Conservation (phyloP, 2,888 invertebrate genomes). For the Ornithoptera alexandrae region DNA sequence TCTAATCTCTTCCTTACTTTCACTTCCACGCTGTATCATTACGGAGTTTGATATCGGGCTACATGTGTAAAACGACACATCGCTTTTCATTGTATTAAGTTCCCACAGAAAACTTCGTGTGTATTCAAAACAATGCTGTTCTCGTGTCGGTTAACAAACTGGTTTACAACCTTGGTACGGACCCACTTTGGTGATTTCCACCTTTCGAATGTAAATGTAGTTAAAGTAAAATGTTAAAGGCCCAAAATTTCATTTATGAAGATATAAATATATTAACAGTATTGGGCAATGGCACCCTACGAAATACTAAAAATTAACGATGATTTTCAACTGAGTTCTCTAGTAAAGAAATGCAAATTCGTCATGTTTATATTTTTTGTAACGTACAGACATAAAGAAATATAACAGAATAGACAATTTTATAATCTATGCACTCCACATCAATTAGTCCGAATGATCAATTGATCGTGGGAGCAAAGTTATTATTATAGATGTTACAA, state of each 20-base stretch:
- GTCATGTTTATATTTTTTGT: no score
- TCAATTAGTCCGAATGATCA: no score
- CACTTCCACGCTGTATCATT: constrained; percentile 20
- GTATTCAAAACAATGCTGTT: constrained; percentile 7
- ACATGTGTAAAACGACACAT: constrained; percentile 21
- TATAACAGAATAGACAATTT: no score
- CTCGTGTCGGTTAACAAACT: constrained; percentile 6
- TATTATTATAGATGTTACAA: no score
- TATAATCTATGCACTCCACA: no score
- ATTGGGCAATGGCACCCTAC: no score
- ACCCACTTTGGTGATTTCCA: constrained; percentile 9
- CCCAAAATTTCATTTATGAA: constrained; percentile 33
- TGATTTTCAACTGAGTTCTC: no score
- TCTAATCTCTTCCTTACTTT: constrained; percentile 19
- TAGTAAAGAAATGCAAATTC: no score
- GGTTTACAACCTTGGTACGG: constrained; percentile 8
- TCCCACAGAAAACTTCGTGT: constrained; percentile 14
- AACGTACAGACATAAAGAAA: no score
- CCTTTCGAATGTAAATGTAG: constrained; percentile 3
- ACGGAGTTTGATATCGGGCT: constrained; percentile 22
- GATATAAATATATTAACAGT: constrained; percentile 35
- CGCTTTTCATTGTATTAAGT: constrained; percentile 27
- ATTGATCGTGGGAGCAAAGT: no score
- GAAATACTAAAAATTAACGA: no score
- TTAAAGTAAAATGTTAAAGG: constrained; percentile 5